Base-by-base conservation (phyloP, 1,140 invertebrate genomes). In the Eumaeus atala region DNA sequence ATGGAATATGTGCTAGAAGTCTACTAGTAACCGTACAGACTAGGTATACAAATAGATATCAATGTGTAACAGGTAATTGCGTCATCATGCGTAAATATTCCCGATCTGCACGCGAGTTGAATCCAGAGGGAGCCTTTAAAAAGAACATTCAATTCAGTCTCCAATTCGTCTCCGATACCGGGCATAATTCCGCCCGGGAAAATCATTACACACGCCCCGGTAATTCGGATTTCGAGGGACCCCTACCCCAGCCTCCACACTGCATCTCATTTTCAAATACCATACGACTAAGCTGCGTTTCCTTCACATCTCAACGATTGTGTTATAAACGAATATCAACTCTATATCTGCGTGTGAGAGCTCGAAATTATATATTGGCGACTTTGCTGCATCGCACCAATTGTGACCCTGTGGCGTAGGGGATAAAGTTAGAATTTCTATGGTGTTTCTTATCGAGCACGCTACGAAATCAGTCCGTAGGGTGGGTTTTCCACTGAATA, bases 251-350 rank as follows among this genome's bases (percentile, higher is more conserved):
- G 58, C 66, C 64, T 62, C 66, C 69, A 73, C 79, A 69, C 81
- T 87, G 84, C 84, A 87, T 87, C 84, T 84, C 84, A 84, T 84
- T 87, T 86, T 79, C 77, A 79, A 84, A 84, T 81, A 71, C 74
- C 62, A 67, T 65, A 68, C 74, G 57, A 67, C 71, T 73, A 75
- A 72, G 76, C 64, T 64, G 59, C 65, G 44, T 72, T 74, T 77
- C 67, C 72, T 67, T 50, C 40, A 42, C 16, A 44, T 49, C 54
- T 49, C 18, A 42, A 49, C 62, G 51, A 48, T n/a, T n/a, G n/a
- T n/a, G n/a, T n/a, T n/a, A n/a, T n/a, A n/a, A n/a, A 50, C 64
- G 64, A 83, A 73, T 72, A 59, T 67, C 60, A 68, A 75, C 72
- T 71, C 53, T 84, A 76, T 64, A 37, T 34, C 53, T 37, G 57